Percentiles rank a stretch among this genome's conserved stretches.
phyloP scores from a whole-genome alignment of 2,797 vertebrate species.

The Spinibarbus caldwelli region DNA sequence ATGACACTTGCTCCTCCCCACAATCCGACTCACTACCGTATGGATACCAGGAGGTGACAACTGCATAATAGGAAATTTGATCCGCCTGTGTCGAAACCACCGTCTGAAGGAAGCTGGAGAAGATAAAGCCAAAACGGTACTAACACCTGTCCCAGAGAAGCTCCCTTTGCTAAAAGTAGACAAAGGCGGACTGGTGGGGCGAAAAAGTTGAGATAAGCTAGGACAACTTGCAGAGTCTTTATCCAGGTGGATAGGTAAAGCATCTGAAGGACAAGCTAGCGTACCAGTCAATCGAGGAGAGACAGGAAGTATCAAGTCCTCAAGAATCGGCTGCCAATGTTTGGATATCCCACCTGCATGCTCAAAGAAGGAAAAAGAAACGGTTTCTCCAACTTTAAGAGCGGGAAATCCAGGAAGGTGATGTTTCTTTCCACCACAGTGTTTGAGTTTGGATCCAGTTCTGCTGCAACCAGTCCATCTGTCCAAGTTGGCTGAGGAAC shows the following conservation, averaged over 20 bases:
- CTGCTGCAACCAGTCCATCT: conserved; percentile 11
- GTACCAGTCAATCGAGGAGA: not conserved
- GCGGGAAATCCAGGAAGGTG: conserved; percentile 4
- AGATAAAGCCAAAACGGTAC: conserved; percentile 81
- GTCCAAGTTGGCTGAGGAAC: not conserved
- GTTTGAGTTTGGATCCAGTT: conserved; percentile 45
- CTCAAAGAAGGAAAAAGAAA: conserved; percentile 9
- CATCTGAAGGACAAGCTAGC: not conserved
- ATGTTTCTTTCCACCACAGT: conserved; percentile 42
- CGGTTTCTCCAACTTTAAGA: conserved; percentile 30
- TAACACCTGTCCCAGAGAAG: conserved; percentile 73
- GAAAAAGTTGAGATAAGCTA: conserved; percentile 45
- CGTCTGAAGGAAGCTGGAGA: conserved; percentile 81
- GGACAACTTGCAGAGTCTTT: not conserved
- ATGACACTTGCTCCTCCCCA: conserved; percentile 73
- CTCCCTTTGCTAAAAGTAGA: conserved; percentile 46
- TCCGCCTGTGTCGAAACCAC: conserved; percentile 75
- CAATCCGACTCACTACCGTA: conserved; percentile 72
- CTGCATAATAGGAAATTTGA: conserved; percentile 55
- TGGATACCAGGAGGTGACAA: conserved; percentile 77
- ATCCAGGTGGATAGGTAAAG: conserved; percentile 1
- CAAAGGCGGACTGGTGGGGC: not conserved
- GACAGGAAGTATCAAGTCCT: conserved; percentile 4
- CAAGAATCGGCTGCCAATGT: conserved; percentile 40
- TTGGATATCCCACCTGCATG: conserved; percentile 12